Conservation (phyloP, 2,113 vertebrate genomes). For the Agapornis roseicollis region DNA sequence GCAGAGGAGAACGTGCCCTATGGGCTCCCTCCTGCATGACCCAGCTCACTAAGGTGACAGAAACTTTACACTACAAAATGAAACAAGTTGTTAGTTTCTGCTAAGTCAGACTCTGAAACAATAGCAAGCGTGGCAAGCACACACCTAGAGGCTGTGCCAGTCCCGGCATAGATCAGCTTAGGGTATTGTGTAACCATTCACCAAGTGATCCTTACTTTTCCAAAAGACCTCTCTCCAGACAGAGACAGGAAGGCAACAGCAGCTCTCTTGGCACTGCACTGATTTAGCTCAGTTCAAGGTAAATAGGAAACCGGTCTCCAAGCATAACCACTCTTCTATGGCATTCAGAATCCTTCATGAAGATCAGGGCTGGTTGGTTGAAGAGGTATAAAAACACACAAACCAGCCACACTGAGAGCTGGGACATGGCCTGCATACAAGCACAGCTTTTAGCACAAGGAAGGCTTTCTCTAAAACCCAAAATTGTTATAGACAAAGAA, state of each 20-base stretch:
- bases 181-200: neutral
- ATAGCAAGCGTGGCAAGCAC: rapidly evolving
- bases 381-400: neutral
- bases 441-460: neutral
- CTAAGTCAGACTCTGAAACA: neutral
- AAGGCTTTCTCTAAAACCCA: neutral
- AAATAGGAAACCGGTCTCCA: neutral
- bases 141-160: neutral
- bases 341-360: neutral
- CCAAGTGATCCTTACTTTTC: neutral
- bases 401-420: neutral
- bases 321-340: neutral
- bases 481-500: neutral
- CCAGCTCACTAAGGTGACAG: neutral
- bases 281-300: neutral
- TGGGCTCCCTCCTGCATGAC: neutral
- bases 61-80: neutral
- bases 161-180: neutral
- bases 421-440: neutral
- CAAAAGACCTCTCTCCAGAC: neutral
- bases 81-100: neutral
- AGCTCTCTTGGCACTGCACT: neutral
- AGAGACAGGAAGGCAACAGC: neutral
- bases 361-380: neutral
- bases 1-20: neutral